Base-by-base conservation (phyloP, 2,888 invertebrate genomes). In the Drosophila engyochracea region DNA sequence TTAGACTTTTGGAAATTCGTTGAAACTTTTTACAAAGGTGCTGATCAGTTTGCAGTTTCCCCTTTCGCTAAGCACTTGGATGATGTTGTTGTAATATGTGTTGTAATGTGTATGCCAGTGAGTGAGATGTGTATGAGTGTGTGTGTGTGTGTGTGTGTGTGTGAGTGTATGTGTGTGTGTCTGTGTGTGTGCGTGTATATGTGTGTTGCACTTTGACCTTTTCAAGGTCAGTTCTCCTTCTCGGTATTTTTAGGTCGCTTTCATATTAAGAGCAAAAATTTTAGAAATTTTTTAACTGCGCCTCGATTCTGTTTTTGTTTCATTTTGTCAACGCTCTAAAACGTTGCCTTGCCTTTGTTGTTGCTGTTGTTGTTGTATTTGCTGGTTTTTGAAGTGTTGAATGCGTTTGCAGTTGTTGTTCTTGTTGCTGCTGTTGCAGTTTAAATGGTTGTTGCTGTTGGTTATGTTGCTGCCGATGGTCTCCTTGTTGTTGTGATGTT, bases 1-100 rank as follows among this genome's bases (percentile, higher is more conserved):
- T 49, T 71, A 81, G 83, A 74, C 79, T 79, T 77, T 81, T 75
- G 70, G 81, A 82, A 83, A 83, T 89, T 85, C 85, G 83, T 90
- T 90, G 85, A 82, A 88, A 79, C 77, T 78, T 84, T 82, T 79
- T 60, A 79, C 67, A 67, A 61, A 72, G 59, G 41, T 35, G 73
- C 55, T 19, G 78, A 70, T 74, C 81, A 81, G 77, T 69, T 58
- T 81, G 62, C 54, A 62, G 58, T 74, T 75, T 67, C 63, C 70
- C 55, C 53, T 64, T 49, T 76, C 59, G 47, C 39, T 37, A 30
- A 47, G 28, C 47, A 54, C 47, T 53, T 64, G 49, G 22, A 60
- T 54, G 35, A 28, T 65, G 35, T 62, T 25, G 22, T 64, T 66
- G 53, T 66, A 10, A 14, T 69, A 55, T 65, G 55, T 69, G 7